Evolutionary conservation across 2,113 vertebrate species (phyloP), one percentile per base, ranked within the genome.

Genomic region (Larimichthys crocea): DNA sequence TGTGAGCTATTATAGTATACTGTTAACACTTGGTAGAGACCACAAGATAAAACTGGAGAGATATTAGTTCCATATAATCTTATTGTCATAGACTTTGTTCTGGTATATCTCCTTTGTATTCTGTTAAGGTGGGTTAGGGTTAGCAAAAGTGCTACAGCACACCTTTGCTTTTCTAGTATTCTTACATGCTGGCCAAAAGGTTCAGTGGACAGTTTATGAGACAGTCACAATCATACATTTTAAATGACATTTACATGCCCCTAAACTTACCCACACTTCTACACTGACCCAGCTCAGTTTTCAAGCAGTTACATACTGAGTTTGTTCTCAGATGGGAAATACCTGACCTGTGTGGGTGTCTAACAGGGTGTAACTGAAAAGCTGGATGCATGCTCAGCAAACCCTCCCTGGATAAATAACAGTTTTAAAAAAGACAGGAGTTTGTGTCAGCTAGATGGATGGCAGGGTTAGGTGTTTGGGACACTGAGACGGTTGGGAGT

Each of bases 381-480:
- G 66, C 59, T 71, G 24, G 24, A 26, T 57, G 77, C 71, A 44
- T 14, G 46, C 56, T 89, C 86, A 86, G 80, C 83, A 86, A 63
- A 63, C 7, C 11, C 35, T 75, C 75, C 24, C 60, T 57, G 62
- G 52, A 76, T 68, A 71, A 77, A 83, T 53, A 80, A 53, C 35
- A 73, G n/a, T 40, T 59, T 79, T 63, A 50, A 69, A 67, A 69
- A 67, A 60, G 42, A 68, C 44, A 48, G 29, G 56, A n/a, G 19
- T 70, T 84, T 61, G 26, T 86, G 88, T 73, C 85, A 84, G 75
- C 59, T 11, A 89, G 87, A 92, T 85, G 87, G 85, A 91, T 90
- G 79, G 77, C 71, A 44, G 67, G 53, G 81, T 79, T 71, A 81
- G 83, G 61, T 59, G 88, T 62, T 42, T 63, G 72, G 74, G 85